A percentile compares a stretch with the other conserved stretches of the same genome.
Conservation (phyloP, 2,113 vertebrate species). For the Terrapene triunguis region DNA sequence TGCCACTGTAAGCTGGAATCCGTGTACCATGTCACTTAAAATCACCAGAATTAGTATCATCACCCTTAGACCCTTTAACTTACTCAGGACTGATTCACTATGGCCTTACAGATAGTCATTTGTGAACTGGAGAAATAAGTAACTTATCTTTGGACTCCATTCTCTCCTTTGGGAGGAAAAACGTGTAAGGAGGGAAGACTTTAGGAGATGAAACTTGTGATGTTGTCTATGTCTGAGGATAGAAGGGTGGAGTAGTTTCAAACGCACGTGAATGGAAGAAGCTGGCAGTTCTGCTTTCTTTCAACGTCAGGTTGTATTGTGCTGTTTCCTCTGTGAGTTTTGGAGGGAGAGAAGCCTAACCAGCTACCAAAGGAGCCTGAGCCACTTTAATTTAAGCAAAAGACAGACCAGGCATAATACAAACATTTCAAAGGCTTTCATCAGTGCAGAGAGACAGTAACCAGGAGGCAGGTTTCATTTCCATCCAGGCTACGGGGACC, state of each 20-base stretch:
- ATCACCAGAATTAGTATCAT: neutral
- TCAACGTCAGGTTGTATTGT: neutral
- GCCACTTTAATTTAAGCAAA: neutral
- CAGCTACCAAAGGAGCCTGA: rapidly evolving
- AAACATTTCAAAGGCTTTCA: neutral
- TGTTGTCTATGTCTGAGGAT: neutral
- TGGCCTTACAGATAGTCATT: neutral
- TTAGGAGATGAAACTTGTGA: neutral
- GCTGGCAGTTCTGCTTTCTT: neutral
- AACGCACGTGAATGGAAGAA: neutral
- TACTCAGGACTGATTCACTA: neutral
- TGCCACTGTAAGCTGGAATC: neutral
- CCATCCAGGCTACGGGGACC: neutral
- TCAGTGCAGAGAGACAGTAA: neutral
- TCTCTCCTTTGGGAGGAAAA: neutral
- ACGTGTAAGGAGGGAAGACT: neutral
- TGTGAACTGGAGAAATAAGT: neutral
- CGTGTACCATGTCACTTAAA: neutral
- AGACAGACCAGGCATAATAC: neutral
- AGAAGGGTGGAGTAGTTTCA: neutral
- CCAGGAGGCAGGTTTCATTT: neutral
- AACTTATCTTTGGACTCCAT: neutral
- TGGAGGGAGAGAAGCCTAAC: neutral
- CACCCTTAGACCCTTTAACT: neutral
- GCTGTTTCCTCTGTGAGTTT: neutral